These are phyloP conservation scores for Yponomeuta evonymella DNA, from an alignment of 2,888 invertebrate genomes.

Conservation along the genomic window DNA sequence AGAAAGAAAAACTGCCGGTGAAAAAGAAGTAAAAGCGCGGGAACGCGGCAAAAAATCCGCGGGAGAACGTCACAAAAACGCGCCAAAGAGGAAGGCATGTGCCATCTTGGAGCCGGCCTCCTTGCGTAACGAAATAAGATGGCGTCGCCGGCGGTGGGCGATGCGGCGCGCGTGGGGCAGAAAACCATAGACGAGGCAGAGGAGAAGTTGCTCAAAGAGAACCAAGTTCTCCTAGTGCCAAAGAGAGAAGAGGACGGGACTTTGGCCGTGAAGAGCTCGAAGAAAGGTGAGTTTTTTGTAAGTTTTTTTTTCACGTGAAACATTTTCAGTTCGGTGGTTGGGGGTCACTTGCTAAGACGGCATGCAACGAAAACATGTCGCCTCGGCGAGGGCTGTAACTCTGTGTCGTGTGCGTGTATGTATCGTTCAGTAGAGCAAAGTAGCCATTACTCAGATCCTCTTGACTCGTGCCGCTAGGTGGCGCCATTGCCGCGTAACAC, in stretches of 20 bases:
- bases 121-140: slow-evolving; percentile 37
- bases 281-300: slow-evolving; percentile 50
- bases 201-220: slow-evolving; percentile 49
- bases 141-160: slow-evolving; percentile 45
- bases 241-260: slow-evolving; percentile 33
- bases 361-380: background rate
- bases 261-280: slow-evolving; percentile 54
- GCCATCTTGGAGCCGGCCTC: slow-evolving; percentile 20
- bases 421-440: no score
- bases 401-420: no score
- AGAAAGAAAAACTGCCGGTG: no score
- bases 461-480: no score
- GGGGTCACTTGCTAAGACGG: background rate
- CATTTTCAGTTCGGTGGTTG: background rate
- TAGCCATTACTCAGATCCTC: no score
- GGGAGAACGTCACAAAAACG: background rate
- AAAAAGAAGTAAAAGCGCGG: background rate
- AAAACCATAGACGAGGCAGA: slow-evolving; percentile 49
- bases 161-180: slow-evolving; percentile 35
- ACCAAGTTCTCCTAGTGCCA: slow-evolving; percentile 41
- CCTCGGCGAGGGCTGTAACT: no score
- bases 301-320: background rate
- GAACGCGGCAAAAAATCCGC: background rate
- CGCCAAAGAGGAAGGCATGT: slow-evolving; percentile 25
- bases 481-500: no score